Evolutionary conservation across 2,797 vertebrate species (phyloP), one percentile per base, ranked within the genome.

Genomic region (Aeoliscus strigatus): DNA sequence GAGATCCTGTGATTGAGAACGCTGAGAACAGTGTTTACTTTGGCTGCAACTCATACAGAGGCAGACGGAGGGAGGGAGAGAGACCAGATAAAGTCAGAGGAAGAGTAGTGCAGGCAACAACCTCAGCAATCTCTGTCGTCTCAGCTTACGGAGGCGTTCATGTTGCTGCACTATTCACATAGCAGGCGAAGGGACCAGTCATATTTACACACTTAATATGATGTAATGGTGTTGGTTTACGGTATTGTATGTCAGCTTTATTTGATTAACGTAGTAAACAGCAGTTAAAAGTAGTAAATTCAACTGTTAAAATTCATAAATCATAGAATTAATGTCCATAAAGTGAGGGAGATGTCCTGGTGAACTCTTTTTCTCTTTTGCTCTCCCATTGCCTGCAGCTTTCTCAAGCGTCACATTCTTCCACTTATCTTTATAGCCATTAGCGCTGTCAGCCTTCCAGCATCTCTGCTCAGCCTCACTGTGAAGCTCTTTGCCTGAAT

Each of bases 371-470:
- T 72, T 75, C 83, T 78, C 78, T 78, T 77, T 78, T 77, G 73
- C 73, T 68, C 73, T 51, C 46, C 57, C 64, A 44, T 74, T 74
- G 86, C 84, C 83, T 80, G 79, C 83, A 82, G 81, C 86, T 79
- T 72, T 78, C 65, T 70, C 41, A 44, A 77, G 58, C 70, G 36
- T 82, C 73, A 80, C 85, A 87, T 87, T 88, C 82, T 81, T 85
- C 79, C 77, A 85, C 83, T 88, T 88, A 89, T 88, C 87, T 88
- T 85, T 85, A 84, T 81, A 84, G 84, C 84, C 85, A 87, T 87
- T 87, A 85, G 77, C 71, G 66, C 77, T 85, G 82, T 87, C 83
- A 87, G 75, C 81, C 81, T 79, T 75, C 75, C 73, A 10, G 57
- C 15, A 56, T 80, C 75, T 81, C 89, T 89, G 86, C 79, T 84